Base-by-base conservation (phyloP, 2,797 vertebrate genomes). In the Gambelia wislizenii region DNA sequence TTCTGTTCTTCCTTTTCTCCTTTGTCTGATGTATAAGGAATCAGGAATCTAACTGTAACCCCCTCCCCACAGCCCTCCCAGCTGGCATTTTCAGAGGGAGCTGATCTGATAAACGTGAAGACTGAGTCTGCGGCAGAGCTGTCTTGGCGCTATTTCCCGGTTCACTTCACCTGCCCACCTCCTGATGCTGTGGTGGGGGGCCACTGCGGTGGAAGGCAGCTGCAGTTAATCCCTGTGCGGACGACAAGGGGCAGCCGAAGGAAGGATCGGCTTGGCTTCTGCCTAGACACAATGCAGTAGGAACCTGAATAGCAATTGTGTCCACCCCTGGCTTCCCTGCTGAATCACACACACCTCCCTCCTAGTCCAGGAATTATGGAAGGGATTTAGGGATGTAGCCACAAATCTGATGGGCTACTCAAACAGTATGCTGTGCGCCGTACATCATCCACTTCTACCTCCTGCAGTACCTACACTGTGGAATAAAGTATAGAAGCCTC, bases 161-260 rank as follows among this genome's bases (percentile, higher is more conserved):
- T 89, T 89, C 88, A 82, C 88, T 89, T 86, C 88, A 86, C 88
- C 84, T 89, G 88, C 88, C 88, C 88, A 86, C 84, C 88, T 89
- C 77, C 88, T 82, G 84, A 64, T 67, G 84, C 77, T 75, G 78
- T 52, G 84, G 36, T 54, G 88, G 88, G 88, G 84, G 77, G 56
- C 78, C 69, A 86, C 54, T 89, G 88, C 88, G 2, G 84, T 82
- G 88, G 84, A 89, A 89, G 69, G 84, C 77, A 75, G 84, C 84
- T 54, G 88, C 88, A 86, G 88, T 54, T 89, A 86, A 89, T 86
- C 84, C 84, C 88, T n/a, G 6, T 16, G 36, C 84, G n/a, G n/a
- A 13, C 69, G 36, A 54, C 69, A 20, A 89, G 84, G 83, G 88
- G 56, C 69, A 85, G 88, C 64, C 27, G 39, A 70, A 64, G 44